phyloP scores from a whole-genome alignment of 2,797 vertebrate genomes.

The Crax fasciolata region DNA sequence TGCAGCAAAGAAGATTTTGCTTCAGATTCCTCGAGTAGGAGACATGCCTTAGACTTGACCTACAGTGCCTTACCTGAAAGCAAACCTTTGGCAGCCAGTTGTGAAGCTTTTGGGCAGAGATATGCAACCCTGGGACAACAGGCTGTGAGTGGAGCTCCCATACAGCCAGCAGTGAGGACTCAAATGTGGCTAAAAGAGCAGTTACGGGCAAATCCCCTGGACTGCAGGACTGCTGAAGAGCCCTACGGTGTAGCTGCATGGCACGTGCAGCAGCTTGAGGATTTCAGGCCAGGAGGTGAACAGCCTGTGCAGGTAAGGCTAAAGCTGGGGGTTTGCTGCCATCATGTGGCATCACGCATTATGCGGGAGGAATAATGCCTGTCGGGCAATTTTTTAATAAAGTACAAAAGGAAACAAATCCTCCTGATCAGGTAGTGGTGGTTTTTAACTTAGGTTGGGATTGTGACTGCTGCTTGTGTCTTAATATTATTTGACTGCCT shows the following conservation, averaged over 20 bases:
- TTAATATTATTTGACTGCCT: background rate
- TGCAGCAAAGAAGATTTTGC: conserved; percentile 82
- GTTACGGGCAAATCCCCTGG: conserved; percentile 87
- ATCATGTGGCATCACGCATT: conserved; percentile 68
- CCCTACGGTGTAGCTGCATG: conserved; percentile 77
- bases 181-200: conserved; percentile 98
- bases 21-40: conserved; percentile 84
- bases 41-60: conserved; percentile 88
- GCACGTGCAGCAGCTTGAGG: conserved; percentile 85
- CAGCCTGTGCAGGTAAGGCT: conserved; percentile 86
- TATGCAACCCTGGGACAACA: conserved; percentile 84
- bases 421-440: background rate
- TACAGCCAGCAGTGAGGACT: conserved; percentile 91
- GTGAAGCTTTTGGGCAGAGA: conserved; percentile 80
- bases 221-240: conserved; percentile 83
- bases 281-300: conserved; percentile 80
- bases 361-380: background rate
- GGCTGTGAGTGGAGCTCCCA: conserved; percentile 86
- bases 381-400: background rate
- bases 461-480: background rate
- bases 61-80: conserved; percentile 90
- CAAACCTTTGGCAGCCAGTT: conserved; percentile 66
- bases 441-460: background rate
- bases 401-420: background rate
- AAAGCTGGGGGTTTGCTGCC: conserved; percentile 76